Conservation (phyloP, 2,888 invertebrate genomes). For the Myopa testacea region DNA sequence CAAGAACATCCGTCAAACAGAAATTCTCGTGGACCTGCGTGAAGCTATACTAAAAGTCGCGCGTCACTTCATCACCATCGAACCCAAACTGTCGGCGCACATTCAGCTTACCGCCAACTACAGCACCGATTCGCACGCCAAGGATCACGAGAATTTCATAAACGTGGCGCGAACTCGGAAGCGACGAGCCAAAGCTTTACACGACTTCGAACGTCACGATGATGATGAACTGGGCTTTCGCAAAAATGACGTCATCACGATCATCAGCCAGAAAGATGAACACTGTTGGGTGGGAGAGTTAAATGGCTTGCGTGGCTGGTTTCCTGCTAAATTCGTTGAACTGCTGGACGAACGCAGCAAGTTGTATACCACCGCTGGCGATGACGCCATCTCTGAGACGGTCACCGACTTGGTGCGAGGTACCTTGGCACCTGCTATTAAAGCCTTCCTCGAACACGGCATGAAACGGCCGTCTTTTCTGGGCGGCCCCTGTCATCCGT, state of each 20-base stretch:
- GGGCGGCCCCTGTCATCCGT: constrained; percentile 96
- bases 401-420: constrained; percentile 97
- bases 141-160: constrained; percentile 95
- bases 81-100: constrained; percentile 85
- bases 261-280: constrained; percentile 96
- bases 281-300: constrained; percentile 99
- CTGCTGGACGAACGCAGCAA: constrained; percentile 95
- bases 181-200: constrained; percentile 92
- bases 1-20: constrained; percentile 98
- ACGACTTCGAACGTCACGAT: constrained; percentile 97
- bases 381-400: constrained; percentile 96
- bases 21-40: constrained; percentile 96
- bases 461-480: constrained; percentile 91
- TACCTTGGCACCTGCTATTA: constrained; percentile 90
- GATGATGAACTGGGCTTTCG: constrained; percentile 98
- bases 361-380: constrained; percentile 91
- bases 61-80: constrained; percentile 93
- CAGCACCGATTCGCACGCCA: constrained; percentile 93
- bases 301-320: constrained; percentile 96
- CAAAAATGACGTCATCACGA: constrained; percentile 98
- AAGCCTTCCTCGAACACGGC: constrained; percentile 94
- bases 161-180: constrained; percentile 89
- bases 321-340: constrained; percentile 96
- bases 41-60: constrained; percentile 95
- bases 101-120: constrained; percentile 91